Percentiles rank a stretch among this genome's conserved stretches.
These are phyloP conservation scores for Himalopsyche tibetana DNA, from an alignment of 2,888 invertebrate genomes.

Conservation along the genomic window DNA sequence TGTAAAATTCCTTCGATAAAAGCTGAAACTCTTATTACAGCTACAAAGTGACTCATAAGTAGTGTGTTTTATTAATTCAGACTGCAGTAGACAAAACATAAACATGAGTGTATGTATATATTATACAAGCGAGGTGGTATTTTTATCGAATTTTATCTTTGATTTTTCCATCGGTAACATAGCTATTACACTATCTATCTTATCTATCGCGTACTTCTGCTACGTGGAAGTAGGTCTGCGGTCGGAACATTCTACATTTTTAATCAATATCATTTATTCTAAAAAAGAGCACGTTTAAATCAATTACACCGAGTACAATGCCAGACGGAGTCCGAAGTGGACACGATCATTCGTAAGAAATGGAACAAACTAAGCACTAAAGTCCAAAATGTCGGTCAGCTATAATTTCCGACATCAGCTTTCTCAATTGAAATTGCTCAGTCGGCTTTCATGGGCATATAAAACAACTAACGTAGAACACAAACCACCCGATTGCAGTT, in stretches of 20 bases:
- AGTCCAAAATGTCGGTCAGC: no score
- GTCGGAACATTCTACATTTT: conserved; percentile 31
- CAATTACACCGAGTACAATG: conserved; percentile 66
- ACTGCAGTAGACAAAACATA: no score
- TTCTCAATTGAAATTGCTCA: background rate
- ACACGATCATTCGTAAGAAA: conserved; percentile 4
- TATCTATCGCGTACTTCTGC: background rate
- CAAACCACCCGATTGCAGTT: background rate
- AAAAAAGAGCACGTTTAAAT: conserved; percentile 20
- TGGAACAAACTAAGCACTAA: background rate
- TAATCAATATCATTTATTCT: conserved; percentile 45
- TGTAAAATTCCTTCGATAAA: no score
- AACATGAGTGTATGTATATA: no score
- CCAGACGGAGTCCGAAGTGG: conserved; percentile 67
- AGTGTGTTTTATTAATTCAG: no score
- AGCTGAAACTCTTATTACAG: no score
- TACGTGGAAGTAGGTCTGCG: background rate
- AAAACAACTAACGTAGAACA: background rate
- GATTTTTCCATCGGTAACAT: background rate
- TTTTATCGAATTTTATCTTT: background rate
- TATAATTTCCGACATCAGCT: background rate
- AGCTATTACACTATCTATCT: background rate
- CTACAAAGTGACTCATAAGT: no score
- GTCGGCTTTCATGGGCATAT: background rate
- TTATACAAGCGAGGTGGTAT: background rate